Evolutionary conservation across 2,113 vertebrate species (phyloP), one percentile per base, ranked within the genome.

Genomic region (Blennius ocellaris): DNA sequence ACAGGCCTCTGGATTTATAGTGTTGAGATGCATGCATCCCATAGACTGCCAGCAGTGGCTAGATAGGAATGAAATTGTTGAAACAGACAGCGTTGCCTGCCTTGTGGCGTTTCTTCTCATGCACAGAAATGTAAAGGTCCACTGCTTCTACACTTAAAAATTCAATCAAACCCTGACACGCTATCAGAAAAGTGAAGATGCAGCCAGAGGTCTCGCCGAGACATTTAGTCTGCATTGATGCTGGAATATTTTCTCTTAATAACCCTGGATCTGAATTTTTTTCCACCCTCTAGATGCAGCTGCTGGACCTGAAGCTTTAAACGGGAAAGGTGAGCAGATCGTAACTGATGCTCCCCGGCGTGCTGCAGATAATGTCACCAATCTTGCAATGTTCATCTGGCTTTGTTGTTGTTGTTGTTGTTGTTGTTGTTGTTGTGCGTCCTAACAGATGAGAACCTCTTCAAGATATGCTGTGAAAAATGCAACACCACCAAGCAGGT

Each of bases 401-500:
- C 21, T 30, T 30, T 30, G 21, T 30, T 30, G 21, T 30, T 30
- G 21, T 30, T 76, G 7, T 60, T 36, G 0, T 41, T 12, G 0
- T 44, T 30, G 21, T 30, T 30, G 21, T 30, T 76, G 7, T 60
- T 36, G 0, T 41, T 12, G 0, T 44, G 5, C 11, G 10, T 62
- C 41, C 9, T 76, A 16, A 81, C 86, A 93, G 92, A 75, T 15
- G 80, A 80, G 36, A 57, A 64, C 1, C 14, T 3, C 12, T 21
- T 85, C 37, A 86, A 76, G 43, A 43, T 63, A 8, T 85, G 82
- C 84, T 94, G 94, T 92, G 90, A 91, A 60, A 94, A 91, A 86
- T 94, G 94, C 83, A 88, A 90, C 84, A 77, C 84, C 51, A 63
- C 90, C 50, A 84, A 76, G 7, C 90, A 90, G 90, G 93, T 94